Conservation (phyloP, 2,888 invertebrate species). For the Tipula unca region DNA sequence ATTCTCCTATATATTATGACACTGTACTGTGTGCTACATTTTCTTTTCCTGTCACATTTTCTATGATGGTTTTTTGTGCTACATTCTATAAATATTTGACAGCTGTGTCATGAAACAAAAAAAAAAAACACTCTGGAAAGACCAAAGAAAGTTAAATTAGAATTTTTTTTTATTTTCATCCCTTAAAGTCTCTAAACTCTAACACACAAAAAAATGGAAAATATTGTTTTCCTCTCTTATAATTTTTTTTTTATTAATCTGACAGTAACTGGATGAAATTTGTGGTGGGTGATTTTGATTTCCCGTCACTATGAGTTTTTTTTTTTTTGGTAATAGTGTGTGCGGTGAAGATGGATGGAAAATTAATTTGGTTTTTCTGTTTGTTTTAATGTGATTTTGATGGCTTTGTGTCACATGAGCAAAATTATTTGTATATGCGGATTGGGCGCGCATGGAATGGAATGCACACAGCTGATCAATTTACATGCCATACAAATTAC, state of each 20-base stretch:
- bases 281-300: conserved; percentile 14
- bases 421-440: not conserved
- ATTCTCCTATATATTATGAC: not conserved
- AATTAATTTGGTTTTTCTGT: not conserved
- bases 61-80: not conserved
- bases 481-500: not conserved
- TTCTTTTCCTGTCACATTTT: not conserved
- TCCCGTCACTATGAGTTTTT: not conserved
- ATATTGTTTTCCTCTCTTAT: not conserved
- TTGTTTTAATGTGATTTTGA: conserved; percentile 2
- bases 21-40: not conserved
- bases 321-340: not conserved
- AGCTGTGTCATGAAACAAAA: not conserved
- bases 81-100: not conserved
- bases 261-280: not conserved
- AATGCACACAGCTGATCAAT: not conserved
- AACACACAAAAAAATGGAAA: not conserved
- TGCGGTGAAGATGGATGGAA: not conserved
- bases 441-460: not conserved
- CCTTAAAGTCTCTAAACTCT: conserved; percentile 8
- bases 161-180: not conserved
- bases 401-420: not conserved
- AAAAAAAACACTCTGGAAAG: not conserved
- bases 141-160: conserved; percentile 14
- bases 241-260: not conserved